These are phyloP conservation scores for Muntiacus reevesi DNA, from an alignment of 2,113 vertebrate species.

Conservation along the genomic window DNA sequence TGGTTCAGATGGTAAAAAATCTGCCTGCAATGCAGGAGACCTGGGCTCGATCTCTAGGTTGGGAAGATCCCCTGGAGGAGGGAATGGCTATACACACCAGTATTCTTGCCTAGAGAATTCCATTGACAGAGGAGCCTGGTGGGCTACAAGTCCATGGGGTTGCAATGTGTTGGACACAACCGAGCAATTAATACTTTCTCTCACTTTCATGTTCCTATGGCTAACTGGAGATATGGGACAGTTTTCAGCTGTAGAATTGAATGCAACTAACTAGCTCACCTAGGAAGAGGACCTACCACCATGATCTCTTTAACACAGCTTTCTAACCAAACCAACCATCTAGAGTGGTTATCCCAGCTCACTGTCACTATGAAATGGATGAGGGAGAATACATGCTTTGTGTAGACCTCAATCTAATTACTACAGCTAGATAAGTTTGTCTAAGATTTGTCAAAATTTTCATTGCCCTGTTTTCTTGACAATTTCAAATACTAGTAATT, in stretches of 20 bases:
- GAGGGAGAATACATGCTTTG: background rate
- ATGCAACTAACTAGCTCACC: background rate
- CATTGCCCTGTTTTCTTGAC: background rate
- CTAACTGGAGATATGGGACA: background rate
- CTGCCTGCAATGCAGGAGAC: background rate
- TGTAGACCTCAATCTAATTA: background rate
- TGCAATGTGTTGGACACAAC: background rate
- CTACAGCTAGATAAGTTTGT: background rate
- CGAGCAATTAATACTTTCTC: background rate
- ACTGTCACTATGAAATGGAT: background rate
- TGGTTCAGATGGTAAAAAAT: background rate
- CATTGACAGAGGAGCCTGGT: background rate
- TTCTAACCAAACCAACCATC: background rate
- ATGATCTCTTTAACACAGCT: background rate
- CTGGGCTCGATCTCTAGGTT: background rate
- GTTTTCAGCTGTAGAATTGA: background rate
- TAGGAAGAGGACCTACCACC: background rate
- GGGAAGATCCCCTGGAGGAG: background rate
- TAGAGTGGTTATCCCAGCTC: background rate
- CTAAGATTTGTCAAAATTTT: background rate
- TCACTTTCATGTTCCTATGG: background rate
- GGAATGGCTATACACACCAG: background rate
- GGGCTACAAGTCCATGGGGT: background rate
- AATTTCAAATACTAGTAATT: background rate
- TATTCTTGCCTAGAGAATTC: background rate